Evolutionary conservation across 2,113 vertebrate species (phyloP), one percentile per base, ranked within the genome.

Genomic region (Lepisosteus oculatus): DNA sequence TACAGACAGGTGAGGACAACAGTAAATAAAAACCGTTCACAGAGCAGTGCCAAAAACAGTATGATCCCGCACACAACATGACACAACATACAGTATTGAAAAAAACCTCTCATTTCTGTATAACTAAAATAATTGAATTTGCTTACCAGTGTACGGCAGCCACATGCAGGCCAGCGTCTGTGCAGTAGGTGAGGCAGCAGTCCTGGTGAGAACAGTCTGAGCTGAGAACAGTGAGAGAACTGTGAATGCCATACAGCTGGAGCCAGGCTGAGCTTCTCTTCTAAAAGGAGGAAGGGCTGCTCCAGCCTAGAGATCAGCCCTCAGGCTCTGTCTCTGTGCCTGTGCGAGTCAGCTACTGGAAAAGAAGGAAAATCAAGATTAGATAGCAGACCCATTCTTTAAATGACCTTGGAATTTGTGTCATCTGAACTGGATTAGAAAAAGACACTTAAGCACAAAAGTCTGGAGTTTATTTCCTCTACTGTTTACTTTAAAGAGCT

Each of bases 351-450:
- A 29, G 29, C 45, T 3, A 8, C 47, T n/a, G 8, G 13, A 11
- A 42, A n/a, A 9, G 4, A 17, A 9, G 62, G 3, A 47, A 14
- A 14, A 55, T 14, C 2, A 29, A 29, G 29, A 29, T 29, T 29
- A 29, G 29, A 29, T 43, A 59, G 8, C 54, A 57, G 51, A 65
- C 5, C 14, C 59, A 14, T 66, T 42, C 63, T 45, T 2, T 3
- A 59, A 41, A 29, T 14, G 14, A 14, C 41, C 7, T 29, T 55
- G 51, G 45, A 69, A 77, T 74, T 64, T 65, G 13, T 61, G 74
- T 72, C 74, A 74, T 69, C 43, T 74, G 74, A 73, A 64, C 72
- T 54, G 6, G 42, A 75, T 72, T 68, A 67, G 62, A 61, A 8
- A 43, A 29, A 43, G 3, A 6, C 13, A n/a, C 47, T 3, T 3